Base-by-base conservation (phyloP, 2,797 vertebrate species). In the Eulemur mongoz region DNA sequence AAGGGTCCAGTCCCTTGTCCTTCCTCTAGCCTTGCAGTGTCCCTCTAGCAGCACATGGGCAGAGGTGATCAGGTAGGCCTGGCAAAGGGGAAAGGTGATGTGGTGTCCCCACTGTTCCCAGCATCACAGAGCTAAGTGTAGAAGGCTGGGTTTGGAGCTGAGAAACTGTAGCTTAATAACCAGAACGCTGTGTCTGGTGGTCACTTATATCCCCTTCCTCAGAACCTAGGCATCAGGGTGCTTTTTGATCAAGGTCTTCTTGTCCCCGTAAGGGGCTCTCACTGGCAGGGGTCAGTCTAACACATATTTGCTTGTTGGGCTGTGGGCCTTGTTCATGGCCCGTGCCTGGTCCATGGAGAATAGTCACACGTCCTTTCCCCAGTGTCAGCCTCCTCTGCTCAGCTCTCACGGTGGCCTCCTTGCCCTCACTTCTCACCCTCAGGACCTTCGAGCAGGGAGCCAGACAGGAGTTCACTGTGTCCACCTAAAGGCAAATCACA, bases 141-240 rank as follows among this genome's bases (percentile, higher is more conserved):
- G 67, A 38, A 32, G 25, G 4, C 0, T 0, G 0, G 4, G 11
- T 7, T 20, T 65, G 45, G 12, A 59, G 18, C 30, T 3, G 15
- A 63, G 79, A n/a, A 7, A 4, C 10, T 0, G 6, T 11, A 2
- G 25, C 23, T 73, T 30, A 30, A 7, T 17, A 22, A 30, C 10
- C 13, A 18, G 7, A 14, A 10, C 3, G 0, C n/a, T 22, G 2
- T 40, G 9, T n/a, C 38, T 17, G 32, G 0, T 5, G n/a, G 50
- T 38, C 65, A 14, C 52, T 40, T 12, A 5, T 8, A 2, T 54
- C 50, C 61, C 52, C 45, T 38, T 32, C 35, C 30, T 22, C 23
- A 7, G 11, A 38, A 40, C 1, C 35, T 2, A 0, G 0, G 15
- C 25, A 5, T 45, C 15, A 2, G 13, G 0, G 15, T 2, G 5